Evolutionary conservation across 2,888 invertebrate genomes (phyloP).

Genomic region (Drosophila multiciliata): DNA sequence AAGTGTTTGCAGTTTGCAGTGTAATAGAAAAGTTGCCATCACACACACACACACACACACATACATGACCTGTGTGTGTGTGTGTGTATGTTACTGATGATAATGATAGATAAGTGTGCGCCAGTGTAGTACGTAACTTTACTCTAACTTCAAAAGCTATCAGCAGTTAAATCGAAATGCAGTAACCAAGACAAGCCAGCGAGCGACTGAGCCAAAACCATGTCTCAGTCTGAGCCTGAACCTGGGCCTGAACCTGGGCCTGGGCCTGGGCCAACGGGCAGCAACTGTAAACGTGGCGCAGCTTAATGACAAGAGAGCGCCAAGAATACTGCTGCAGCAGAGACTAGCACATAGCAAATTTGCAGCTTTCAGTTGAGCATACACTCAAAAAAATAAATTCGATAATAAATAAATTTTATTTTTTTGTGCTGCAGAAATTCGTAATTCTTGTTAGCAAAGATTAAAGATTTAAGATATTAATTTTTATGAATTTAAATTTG

Average conservation of each 20-base stretch:
- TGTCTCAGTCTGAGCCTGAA: not conserved
- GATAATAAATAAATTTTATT: too few species aligned
- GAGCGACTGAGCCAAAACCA: slow-evolving; percentile 1
- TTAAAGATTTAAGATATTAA: not conserved
- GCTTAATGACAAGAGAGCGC: slow-evolving; percentile 74
- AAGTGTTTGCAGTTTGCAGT: slow-evolving; percentile 71
- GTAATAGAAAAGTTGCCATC: slow-evolving; percentile 73
- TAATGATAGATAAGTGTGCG: slow-evolving; percentile 80
- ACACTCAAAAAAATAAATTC: not conserved
- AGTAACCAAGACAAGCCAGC: slow-evolving; percentile 45
- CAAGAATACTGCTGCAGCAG: slow-evolving; percentile 41
- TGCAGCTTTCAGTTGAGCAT: slow-evolving; percentile 19
- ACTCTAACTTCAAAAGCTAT: slow-evolving; percentile 76
- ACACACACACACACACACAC: slow-evolving; percentile 25
- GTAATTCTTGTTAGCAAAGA: not conserved
- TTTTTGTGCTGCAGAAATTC: not conserved
- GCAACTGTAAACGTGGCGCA: slow-evolving; percentile 77
- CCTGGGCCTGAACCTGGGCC: slow-evolving; percentile 33
- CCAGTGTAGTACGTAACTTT: slow-evolving; percentile 75
- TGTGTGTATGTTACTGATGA: slow-evolving; percentile 65
- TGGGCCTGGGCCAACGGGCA: slow-evolving; percentile 64
- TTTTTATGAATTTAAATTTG: not conserved
- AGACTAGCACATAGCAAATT: not conserved
- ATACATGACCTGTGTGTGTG: slow-evolving; percentile 10
- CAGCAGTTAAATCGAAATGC: slow-evolving; percentile 79